These are phyloP conservation scores for Eristalis arbustorum DNA, from an alignment of 2,888 invertebrate species.

Conservation along the genomic window DNA sequence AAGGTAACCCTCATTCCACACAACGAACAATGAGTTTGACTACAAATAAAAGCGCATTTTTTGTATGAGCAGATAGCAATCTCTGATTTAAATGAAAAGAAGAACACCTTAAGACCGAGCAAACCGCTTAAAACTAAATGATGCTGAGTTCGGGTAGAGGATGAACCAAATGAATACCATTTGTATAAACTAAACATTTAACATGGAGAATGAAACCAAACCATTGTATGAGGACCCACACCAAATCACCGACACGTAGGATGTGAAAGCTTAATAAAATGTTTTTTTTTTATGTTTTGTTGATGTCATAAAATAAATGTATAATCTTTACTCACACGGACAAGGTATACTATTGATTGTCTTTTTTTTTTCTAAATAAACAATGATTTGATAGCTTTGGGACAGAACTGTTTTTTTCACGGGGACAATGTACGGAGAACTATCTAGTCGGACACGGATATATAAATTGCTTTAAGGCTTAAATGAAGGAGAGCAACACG, in stretches of 20 bases:
- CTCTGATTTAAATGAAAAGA: neutral
- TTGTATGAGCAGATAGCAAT: neutral
- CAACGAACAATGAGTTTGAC: slow-evolving; percentile 2
- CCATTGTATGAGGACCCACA: slow-evolving; percentile 23
- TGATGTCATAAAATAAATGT: slow-evolving; percentile 48
- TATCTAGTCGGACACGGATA: slow-evolving; percentile 6
- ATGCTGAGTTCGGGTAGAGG: neutral
- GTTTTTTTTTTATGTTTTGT: neutral
- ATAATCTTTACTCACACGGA: slow-evolving; percentile 65
- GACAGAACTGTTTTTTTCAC: slow-evolving; percentile 30
- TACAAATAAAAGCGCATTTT: slow-evolving; percentile 2
- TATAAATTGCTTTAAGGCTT: slow-evolving; percentile 6
- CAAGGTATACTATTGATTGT: slow-evolving; percentile 24
- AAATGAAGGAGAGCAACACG: slow-evolving; percentile 13
- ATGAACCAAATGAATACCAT: slow-evolving; percentile 6
- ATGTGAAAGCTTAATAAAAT: slow-evolving; percentile 17
- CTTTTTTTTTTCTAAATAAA: neutral
- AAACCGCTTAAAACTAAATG: neutral
- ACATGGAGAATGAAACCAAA: slow-evolving; percentile 27
- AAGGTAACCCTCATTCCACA: slow-evolving; percentile 23
- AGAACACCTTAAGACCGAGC: neutral
- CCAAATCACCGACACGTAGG: slow-evolving; percentile 34
- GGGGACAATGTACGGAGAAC: slow-evolving; percentile 34
- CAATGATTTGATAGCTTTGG: neutral
- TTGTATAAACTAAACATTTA: slow-evolving; percentile 3